These are phyloP conservation scores for Dendrocincla tyrannina DNA, from an alignment of 2,797 vertebrate genomes.

Conservation along the genomic window DNA sequence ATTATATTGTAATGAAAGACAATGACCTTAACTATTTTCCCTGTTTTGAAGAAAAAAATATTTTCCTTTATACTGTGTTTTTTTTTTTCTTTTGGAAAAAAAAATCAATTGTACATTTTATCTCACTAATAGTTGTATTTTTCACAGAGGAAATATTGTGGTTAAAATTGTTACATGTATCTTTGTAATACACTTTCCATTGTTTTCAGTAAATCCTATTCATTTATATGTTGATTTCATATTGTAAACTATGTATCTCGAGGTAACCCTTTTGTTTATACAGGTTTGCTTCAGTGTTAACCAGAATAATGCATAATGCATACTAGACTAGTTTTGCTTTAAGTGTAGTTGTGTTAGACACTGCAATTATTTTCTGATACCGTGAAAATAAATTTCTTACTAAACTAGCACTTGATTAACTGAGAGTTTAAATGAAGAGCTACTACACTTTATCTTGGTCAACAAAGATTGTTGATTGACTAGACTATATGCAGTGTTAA, in stretches of 20 bases:
- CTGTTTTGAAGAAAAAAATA: slow-evolving; percentile 80
- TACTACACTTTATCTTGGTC: slow-evolving; percentile 57
- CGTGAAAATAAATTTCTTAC: slow-evolving; percentile 86
- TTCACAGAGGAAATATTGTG: slow-evolving; percentile 93
- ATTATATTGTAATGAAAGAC: slow-evolving; percentile 87
- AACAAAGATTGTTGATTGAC: slow-evolving; percentile 60
- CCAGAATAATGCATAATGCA: slow-evolving; percentile 82
- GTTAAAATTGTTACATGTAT: slow-evolving; percentile 84
- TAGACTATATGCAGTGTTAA: slow-evolving; percentile 74
- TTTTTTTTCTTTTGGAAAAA: slow-evolving; percentile 75
- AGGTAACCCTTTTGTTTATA: slow-evolving; percentile 81
- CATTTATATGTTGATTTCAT: slow-evolving; percentile 86
- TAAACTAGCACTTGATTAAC: slow-evolving; percentile 78
- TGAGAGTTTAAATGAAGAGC: slow-evolving; percentile 70
- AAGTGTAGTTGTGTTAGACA: slow-evolving; percentile 85
- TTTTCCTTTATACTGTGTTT: slow-evolving; percentile 86
- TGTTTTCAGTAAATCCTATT: slow-evolving; percentile 83
- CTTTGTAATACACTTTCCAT: slow-evolving; percentile 87
- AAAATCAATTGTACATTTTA: slow-evolving; percentile 87
- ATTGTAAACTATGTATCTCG: slow-evolving; percentile 83
- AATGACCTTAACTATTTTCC: slow-evolving; percentile 87
- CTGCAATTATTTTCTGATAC: slow-evolving; percentile 84
- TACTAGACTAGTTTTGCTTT: slow-evolving; percentile 85
- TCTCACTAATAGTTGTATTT: slow-evolving; percentile 96
- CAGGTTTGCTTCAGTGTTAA: slow-evolving; percentile 82